Conservation (phyloP, 2,888 invertebrate species). For the Schizotus pectinicornis region DNA sequence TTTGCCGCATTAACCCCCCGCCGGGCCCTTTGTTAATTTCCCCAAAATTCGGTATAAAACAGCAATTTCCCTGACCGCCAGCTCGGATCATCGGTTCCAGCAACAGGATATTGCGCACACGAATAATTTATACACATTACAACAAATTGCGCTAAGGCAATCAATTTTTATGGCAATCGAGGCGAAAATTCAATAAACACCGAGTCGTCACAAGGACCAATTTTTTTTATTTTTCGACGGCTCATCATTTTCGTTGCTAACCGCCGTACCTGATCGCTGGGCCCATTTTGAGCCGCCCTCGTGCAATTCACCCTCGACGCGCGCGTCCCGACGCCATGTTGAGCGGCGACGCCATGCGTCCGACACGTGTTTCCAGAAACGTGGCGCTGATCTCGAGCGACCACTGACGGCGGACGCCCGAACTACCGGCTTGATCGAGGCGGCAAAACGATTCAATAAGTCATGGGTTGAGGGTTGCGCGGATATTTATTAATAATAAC, state of each 20-base stretch:
- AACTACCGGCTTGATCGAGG: not conserved
- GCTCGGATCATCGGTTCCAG: not conserved
- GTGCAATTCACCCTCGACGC: not conserved
- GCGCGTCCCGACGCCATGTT: slow-evolving; percentile 25
- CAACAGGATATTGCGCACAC: slow-evolving; percentile 6
- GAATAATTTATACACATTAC: slow-evolving; percentile 2
- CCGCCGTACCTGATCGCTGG: not conserved
- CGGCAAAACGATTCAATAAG: not conserved
- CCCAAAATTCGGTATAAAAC: too few species aligned
- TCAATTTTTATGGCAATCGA: not conserved
- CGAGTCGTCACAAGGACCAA: too few species aligned
- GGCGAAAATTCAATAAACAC: too few species aligned
- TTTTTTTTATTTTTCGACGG: slow-evolving; percentile 1
- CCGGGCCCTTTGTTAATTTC: too few species aligned
- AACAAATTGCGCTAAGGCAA: slow-evolving; percentile 3
- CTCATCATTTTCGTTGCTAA: not conserved
- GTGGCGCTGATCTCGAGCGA: slow-evolving; percentile 20
- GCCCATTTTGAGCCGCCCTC: not conserved
- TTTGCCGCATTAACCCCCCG: too few species aligned
- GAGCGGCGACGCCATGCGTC: slow-evolving; percentile 27
- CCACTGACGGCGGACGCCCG: slow-evolving; percentile 17
- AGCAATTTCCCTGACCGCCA: too few species aligned
- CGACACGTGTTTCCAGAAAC: slow-evolving; percentile 20
- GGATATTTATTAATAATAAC: not conserved
- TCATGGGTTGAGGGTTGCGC: slow-evolving; percentile 2